Evolutionary conservation across 2,888 invertebrate genomes (phyloP), one percentile per base, ranked within the genome.

Genomic region (Orchestes rusci): DNA sequence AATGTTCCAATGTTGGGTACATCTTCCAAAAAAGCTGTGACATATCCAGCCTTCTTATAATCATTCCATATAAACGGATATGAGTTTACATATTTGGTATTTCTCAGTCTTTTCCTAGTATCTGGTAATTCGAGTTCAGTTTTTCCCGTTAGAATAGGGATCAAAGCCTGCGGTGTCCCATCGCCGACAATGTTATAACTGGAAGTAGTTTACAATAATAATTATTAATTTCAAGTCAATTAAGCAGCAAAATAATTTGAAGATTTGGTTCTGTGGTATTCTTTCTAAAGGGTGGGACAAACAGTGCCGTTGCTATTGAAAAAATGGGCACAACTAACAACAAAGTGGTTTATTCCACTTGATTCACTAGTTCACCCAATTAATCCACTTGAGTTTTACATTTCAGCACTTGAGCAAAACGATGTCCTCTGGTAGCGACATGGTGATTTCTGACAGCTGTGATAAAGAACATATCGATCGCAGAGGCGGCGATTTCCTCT

Each of bases 41-140:
- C 75, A 59, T 81, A 82, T 58, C 88, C 86, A 38, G 76, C 73
- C 2, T 76, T 69, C 39, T 77, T 77, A 54, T 82, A 82, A 39
- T 84, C 77, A 53, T 86, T 82, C 84, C 93, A 94, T 51, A 93
- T 77, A 70, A 92, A 85, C 0, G 91, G 90, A 70, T 87, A 87
- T 0, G 77, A 70, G 63, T 93, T 81, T 1, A 93, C 79, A 36
- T 72, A 77, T 10, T 73, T 66, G 0, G 84, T 79, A 31, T 76
- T 75, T 3, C 68, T 66, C 63, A 77, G 73, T 33, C 81, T 71
- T 66, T 82, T 82, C 52, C 92, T 74, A 0, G 87, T 84, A 59
- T 93, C 92, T 0, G 92, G 92, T 33, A 92, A 64, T 63, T 93
- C 93, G n/a, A 86, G 66, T 64, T 93, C 93, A 0, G 78, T 82